A percentile compares a stretch with the other conserved stretches of the same genome.
Evolutionary conservation across 23 tunicate genomes (phyloP).

Genomic region (Ciona savignyi): DNA sequence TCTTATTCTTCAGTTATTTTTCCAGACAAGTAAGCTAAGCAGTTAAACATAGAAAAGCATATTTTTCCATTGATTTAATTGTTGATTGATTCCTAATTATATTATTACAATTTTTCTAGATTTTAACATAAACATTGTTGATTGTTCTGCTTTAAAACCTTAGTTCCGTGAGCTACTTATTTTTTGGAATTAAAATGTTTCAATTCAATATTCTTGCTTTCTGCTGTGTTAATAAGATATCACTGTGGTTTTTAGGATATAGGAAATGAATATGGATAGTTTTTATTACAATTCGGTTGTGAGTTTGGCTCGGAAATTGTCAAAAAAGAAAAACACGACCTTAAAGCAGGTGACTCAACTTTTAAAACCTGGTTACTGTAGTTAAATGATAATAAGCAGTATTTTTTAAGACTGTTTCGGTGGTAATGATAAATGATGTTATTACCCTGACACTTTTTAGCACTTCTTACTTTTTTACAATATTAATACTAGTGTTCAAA

Average conservation of each 20-base stretch:
- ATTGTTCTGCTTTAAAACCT: too few species aligned
- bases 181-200: neutral
- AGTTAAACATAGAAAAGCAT: too few species aligned
- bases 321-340: constrained; percentile 31
- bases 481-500: too few species aligned
- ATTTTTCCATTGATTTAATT: too few species aligned
- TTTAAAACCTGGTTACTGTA: neutral
- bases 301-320: constrained; percentile 48
- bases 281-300: constrained; percentile 43
- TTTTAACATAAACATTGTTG: too few species aligned
- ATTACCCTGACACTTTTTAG: too few species aligned
- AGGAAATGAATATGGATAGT: constrained; percentile 17
- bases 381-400: neutral
- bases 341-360: constrained; percentile 24
- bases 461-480: too few species aligned
- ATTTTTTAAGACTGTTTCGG: neutral
- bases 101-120: too few species aligned
- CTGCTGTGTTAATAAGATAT: neutral
- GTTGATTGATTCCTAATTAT: too few species aligned
- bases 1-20: neutral
- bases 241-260: neutral
- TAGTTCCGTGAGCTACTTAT: neutral
- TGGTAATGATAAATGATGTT: neutral
- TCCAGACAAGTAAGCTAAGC: neutral
- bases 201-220: neutral